phyloP scores from a whole-genome alignment of 1,140 invertebrate species.

The Pogonomyrmex californicus region DNA sequence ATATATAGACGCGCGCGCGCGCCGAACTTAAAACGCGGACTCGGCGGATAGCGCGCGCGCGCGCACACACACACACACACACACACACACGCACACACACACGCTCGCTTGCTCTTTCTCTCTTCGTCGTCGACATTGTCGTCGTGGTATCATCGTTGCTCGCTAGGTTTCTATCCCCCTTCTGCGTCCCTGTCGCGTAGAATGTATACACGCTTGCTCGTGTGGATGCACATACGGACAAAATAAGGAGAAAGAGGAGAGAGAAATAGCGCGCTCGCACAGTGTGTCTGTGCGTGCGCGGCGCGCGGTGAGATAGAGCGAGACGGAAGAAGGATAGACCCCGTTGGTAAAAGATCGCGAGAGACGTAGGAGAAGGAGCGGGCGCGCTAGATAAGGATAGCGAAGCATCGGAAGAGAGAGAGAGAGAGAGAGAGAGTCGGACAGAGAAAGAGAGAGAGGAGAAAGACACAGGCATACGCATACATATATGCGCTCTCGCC shows the following conservation, averaged over 20 bases:
- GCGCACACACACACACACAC: slow-evolving; percentile 51
- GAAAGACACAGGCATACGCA: slow-evolving; percentile 67
- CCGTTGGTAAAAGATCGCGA: slow-evolving; percentile 61
- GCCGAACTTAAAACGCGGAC: slow-evolving; percentile 34
- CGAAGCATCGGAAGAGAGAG: slow-evolving; percentile 23
- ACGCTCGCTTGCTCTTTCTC: slow-evolving; percentile 12
- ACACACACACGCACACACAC: no score
- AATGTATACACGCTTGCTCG: slow-evolving; percentile 60
- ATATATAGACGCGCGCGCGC: slow-evolving; percentile 47
- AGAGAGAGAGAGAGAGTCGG: slow-evolving; percentile 43
- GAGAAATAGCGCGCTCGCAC: background rate
- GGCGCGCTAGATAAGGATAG: slow-evolving; percentile 54
- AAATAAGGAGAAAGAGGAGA: slow-evolving; percentile 40
- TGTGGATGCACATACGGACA: slow-evolving; percentile 70
- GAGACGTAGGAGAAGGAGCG: slow-evolving; percentile 18
- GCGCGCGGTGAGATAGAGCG: slow-evolving; percentile 57
- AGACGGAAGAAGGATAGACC: slow-evolving; percentile 52
- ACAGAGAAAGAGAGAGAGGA: slow-evolving; percentile 63
- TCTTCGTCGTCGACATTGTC: slow-evolving; percentile 11
- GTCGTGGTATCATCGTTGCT: background rate
- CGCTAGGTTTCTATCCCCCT: background rate
- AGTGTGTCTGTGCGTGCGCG: slow-evolving; percentile 17
- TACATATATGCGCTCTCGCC: slow-evolving; percentile 62
- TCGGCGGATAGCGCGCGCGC: slow-evolving; percentile 67
- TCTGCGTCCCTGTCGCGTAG: slow-evolving; percentile 57